Evolutionary conservation across 2,113 vertebrate species (phyloP).

Genomic region (Psephotus haematonotus): DNA sequence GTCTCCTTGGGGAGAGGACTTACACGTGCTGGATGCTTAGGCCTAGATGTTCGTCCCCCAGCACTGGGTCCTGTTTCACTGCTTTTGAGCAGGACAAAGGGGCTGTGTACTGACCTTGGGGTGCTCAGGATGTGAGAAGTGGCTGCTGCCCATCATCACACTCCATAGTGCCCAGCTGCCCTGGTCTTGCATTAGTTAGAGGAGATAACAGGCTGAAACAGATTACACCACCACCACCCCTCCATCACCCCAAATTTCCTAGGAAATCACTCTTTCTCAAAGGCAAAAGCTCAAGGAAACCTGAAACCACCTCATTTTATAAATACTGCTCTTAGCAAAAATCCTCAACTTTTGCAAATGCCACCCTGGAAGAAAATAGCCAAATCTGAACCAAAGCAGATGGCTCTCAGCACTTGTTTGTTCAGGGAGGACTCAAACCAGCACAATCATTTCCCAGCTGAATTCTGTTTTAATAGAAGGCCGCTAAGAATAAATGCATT

Average conservation of each 20-base stretch:
- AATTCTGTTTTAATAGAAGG: conserved; percentile 44
- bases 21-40: not conserved
- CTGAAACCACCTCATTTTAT: not conserved
- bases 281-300: not conserved
- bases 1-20: not conserved
- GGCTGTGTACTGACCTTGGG: rapidly evolving
- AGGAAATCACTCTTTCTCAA: not conserved
- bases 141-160: not conserved
- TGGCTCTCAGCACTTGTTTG: not conserved
- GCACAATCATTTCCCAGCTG: conserved; percentile 5
- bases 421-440: conserved; percentile 34
- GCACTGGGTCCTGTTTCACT: not conserved
- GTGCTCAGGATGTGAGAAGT: not conserved
- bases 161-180: not conserved
- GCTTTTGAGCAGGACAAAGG: not conserved
- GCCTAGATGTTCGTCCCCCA: not conserved
- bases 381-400: not conserved
- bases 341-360: not conserved
- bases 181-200: not conserved
- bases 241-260: not conserved
- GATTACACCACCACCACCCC: not conserved
- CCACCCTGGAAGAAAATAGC: not conserved
- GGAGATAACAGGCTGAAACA: not conserved
- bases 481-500: conserved; percentile 17
- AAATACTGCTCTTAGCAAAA: not conserved